Evolutionary conservation across 2,888 invertebrate genomes (phyloP).

Genomic region (Allophyes oxyacanthae): DNA sequence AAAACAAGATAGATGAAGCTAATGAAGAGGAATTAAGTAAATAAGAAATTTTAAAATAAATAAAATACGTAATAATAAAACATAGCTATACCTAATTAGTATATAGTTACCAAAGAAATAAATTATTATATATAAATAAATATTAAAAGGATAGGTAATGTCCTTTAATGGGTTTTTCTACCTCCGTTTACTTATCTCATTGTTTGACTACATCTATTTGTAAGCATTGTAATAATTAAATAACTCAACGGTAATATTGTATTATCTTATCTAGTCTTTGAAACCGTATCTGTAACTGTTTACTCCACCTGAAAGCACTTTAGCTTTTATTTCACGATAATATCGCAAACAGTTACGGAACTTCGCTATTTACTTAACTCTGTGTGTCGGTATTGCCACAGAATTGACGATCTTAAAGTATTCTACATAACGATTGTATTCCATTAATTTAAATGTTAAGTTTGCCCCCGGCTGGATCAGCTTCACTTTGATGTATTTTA

Average conservation of each 20-base stretch:
- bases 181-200: too few species aligned
- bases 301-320: background rate
- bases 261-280: background rate
- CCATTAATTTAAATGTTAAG: background rate
- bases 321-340: constrained; percentile 12
- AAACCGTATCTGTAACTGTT: background rate
- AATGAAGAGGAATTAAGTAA: too few species aligned
- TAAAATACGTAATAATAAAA: too few species aligned
- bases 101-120: too few species aligned
- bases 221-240: background rate
- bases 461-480: constrained; percentile 5
- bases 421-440: constrained; percentile 6
- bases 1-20: too few species aligned
- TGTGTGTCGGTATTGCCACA: background rate
- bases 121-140: too few species aligned
- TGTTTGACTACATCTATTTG: too few species aligned
- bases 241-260: too few species aligned
- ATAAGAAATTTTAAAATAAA: too few species aligned
- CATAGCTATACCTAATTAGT: too few species aligned
- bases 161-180: too few species aligned
- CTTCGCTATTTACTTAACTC: constrained; percentile 1
- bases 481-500: constrained; percentile 11
- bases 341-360: constrained; percentile 1
- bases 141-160: too few species aligned
- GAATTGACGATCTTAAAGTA: background rate